These are phyloP conservation scores for Cephus sareptanus DNA, from an alignment of 2,888 invertebrate species.

Conservation along the genomic window DNA sequence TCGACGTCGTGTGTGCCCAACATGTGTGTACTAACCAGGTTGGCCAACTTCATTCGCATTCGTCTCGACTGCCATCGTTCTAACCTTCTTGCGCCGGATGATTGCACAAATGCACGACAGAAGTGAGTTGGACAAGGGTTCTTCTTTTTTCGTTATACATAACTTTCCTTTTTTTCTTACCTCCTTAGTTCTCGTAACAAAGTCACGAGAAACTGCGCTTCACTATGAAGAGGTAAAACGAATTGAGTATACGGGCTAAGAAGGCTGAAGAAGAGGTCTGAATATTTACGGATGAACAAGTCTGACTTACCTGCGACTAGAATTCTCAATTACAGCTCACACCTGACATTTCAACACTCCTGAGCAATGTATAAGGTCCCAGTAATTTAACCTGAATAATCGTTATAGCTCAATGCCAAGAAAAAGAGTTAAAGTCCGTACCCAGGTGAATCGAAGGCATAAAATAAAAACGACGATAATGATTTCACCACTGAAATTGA, in stretches of 20 bases:
- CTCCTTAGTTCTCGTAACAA: neutral
- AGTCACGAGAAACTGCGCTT: neutral
- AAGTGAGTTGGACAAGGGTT: neutral
- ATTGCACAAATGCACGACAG: conserved; percentile 5
- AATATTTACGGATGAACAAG: neutral
- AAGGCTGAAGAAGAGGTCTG: neutral
- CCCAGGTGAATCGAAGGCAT: neutral
- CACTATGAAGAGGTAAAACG: neutral
- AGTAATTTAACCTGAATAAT: neutral
- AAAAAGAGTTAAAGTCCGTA: neutral
- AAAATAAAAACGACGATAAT: neutral
- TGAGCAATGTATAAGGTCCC: neutral
- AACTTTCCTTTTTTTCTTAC: neutral
- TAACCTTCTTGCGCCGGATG: conserved; percentile 1
- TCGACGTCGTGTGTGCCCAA: conserved; percentile 23
- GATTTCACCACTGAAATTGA: neutral
- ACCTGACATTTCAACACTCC: neutral
- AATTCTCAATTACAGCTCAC: neutral
- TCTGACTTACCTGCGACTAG: neutral
- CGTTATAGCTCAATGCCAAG: neutral
- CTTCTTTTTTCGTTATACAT: neutral
- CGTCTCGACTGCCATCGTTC: neutral
- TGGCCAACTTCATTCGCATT: conserved; percentile 7
- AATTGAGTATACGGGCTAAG: neutral
- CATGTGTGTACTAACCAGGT: conserved; percentile 3